Percentiles rank a stretch among this genome's conserved stretches.
phyloP scores from a whole-genome alignment of 2,888 invertebrate genomes.

The Acanthopleura granulata region DNA sequence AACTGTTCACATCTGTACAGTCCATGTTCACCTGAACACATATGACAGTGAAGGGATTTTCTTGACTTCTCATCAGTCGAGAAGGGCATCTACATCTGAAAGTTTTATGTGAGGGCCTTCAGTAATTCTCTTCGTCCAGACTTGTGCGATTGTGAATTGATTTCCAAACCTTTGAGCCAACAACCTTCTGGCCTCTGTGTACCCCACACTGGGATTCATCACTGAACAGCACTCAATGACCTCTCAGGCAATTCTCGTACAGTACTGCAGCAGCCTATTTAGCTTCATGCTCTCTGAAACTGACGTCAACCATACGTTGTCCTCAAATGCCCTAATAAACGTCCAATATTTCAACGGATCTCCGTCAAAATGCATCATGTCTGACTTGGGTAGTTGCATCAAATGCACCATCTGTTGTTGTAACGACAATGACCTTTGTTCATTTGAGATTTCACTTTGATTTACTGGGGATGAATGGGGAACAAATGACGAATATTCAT shows the following conservation, averaged over 20 bases:
- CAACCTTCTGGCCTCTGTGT: background rate
- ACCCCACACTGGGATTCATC: background rate
- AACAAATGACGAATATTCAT: no score
- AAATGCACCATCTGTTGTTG: no score
- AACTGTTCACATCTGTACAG: no score
- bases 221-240: background rate
- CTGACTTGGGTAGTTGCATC: background rate
- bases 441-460: background rate
- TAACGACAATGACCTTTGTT: no score
- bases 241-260: background rate
- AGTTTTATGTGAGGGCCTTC: no score
- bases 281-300: background rate
- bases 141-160: background rate
- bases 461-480: no score
- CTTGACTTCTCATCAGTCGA: no score
- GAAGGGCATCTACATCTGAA: no score
- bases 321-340: background rate
- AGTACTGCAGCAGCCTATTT: background rate
- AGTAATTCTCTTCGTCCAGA: no score
- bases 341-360: slow-evolving; percentile 5
- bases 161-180: background rate
- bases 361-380: background rate
- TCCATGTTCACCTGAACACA: no score
- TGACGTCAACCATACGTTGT: no score
- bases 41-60: no score